phyloP scores from a whole-genome alignment of 2,888 invertebrate genomes.

The Cryptocephalus moraei region DNA sequence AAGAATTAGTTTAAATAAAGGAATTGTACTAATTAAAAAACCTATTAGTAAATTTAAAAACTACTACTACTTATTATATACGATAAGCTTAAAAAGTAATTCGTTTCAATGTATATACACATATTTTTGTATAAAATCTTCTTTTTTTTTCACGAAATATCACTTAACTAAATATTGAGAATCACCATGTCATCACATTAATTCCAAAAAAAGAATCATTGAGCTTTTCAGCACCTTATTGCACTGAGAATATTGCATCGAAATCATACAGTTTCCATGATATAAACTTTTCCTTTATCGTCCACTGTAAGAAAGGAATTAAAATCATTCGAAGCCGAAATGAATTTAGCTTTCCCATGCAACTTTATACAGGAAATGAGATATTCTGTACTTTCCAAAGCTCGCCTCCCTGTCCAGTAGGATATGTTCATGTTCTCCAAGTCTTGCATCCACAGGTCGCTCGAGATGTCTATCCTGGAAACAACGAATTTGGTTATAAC shows the following conservation, averaged over 20 bases:
- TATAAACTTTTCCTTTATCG: constrained; percentile 48
- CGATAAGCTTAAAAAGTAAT: no score
- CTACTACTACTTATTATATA: no score
- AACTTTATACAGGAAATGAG: constrained; percentile 34
- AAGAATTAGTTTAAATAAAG: no score
- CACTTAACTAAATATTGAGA: not conserved
- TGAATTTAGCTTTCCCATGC: constrained; percentile 30
- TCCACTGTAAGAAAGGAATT: constrained; percentile 51
- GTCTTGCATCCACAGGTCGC: not conserved
- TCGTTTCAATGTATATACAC: no score
- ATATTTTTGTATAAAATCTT: no score
- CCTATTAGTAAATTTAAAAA: no score
- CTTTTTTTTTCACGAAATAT: not conserved
- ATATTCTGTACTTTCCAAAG: constrained; percentile 19
- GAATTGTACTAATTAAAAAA: no score
- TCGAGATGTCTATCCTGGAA: no score
- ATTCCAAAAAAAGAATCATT: no score
- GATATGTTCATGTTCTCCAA: constrained; percentile 10
- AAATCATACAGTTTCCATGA: constrained; percentile 37
- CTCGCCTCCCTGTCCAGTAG: constrained; percentile 11
- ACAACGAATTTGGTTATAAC: no score
- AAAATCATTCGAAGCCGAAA: constrained; percentile 38
- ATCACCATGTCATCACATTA: not conserved
- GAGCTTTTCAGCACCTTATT: no score
- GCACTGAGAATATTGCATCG: no score